Conservation (phyloP, 1,140 invertebrate genomes). For the Cepaea nemoralis region DNA sequence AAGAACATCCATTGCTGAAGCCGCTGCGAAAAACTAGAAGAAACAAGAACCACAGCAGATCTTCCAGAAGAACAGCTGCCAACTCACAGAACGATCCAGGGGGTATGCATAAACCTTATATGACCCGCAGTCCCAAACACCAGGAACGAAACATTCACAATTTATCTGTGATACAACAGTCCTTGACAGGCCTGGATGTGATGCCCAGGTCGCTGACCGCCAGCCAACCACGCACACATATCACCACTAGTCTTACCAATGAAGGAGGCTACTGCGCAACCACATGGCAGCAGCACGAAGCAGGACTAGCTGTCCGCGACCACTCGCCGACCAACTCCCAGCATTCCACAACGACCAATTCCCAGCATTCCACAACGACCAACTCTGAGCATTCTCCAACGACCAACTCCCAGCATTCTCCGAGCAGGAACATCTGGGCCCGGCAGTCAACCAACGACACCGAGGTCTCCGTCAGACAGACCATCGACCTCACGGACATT, state of each 20-base stretch:
- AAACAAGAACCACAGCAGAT: background rate
- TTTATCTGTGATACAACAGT: background rate
- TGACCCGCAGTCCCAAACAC: conserved; percentile 13
- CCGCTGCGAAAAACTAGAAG: conserved; percentile 34
- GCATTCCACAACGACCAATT: background rate
- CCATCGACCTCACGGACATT: conserved; percentile 45
- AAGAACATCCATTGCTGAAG: conserved; percentile 54
- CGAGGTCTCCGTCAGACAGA: conserved; percentile 9
- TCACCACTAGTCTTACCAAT: background rate
- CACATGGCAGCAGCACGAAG: too few species aligned
- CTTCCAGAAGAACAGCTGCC: background rate
- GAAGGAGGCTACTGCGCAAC: too few species aligned
- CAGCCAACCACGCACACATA: background rate
- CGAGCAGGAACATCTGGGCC: background rate
- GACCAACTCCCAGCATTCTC: background rate
- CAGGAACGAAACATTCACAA: background rate
- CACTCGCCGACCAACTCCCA: background rate
- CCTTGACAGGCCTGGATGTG: background rate
- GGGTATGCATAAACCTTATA: background rate
- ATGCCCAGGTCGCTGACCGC: background rate
- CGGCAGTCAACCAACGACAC: conserved; percentile 8
- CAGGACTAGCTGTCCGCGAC: background rate
- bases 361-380: too few species aligned
- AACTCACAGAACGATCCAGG: background rate
- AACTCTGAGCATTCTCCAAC: too few species aligned